Percentiles rank a stretch among this genome's conserved stretches.
Conservation (phyloP, 92 coral and sea anemone species). For the Epizoanthus scotinus region DNA sequence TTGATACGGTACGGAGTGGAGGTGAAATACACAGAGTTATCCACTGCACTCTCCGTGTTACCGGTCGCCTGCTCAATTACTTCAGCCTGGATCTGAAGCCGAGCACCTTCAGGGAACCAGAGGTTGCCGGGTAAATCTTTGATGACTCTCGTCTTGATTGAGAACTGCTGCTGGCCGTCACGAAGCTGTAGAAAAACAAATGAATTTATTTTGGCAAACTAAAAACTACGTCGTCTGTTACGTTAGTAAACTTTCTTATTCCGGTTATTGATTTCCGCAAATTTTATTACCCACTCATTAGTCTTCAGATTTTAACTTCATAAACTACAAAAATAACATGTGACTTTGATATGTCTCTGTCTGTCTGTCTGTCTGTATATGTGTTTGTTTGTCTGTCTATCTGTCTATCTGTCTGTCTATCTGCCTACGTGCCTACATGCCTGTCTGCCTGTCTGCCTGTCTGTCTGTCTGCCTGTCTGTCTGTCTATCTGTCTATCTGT, state of each 20-base stretch:
- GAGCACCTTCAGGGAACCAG: constrained; percentile 92
- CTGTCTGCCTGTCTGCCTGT: too few species aligned
- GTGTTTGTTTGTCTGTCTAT: too few species aligned
- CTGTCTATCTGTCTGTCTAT: too few species aligned
- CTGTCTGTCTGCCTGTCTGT: too few species aligned
- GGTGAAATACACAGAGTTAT: constrained; percentile 78
- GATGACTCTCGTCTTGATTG: constrained; percentile 35
- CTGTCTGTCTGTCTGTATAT: too few species aligned
- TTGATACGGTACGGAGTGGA: constrained; percentile 74
- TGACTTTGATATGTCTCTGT: too few species aligned
- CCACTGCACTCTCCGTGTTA: constrained; percentile 60
- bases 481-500: too few species aligned
- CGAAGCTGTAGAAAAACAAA: constrained; percentile 19
- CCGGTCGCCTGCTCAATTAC: constrained; percentile 87
- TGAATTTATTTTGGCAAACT: not conserved
- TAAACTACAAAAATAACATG: too few species aligned
- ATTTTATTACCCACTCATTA: too few species aligned
- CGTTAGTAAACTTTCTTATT: not conserved
- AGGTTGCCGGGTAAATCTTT: constrained; percentile 44
- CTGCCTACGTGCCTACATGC: too few species aligned
- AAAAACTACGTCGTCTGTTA: not conserved
- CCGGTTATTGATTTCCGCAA: too few species aligned
- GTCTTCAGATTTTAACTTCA: too few species aligned
- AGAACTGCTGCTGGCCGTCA: constrained; percentile 27
- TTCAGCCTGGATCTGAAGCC: constrained; percentile 75